Conservation (phyloP, 2,113 vertebrate genomes). For the Phalacrocorax pelagicus region DNA sequence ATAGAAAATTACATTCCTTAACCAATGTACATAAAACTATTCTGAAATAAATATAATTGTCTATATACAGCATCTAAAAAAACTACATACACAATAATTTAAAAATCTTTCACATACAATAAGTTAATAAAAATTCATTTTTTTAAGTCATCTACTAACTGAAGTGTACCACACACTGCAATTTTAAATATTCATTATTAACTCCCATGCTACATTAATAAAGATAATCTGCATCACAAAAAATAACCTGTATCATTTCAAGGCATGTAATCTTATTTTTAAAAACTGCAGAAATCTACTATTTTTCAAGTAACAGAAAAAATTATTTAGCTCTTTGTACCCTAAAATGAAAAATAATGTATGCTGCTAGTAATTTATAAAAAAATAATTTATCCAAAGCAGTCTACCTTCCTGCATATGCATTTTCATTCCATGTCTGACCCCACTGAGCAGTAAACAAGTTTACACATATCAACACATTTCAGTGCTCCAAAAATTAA, state of each 20-base stretch:
- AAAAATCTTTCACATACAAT: not conserved
- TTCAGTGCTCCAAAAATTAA: constrained; percentile 57
- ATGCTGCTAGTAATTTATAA: not conserved
- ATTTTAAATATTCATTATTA: not conserved
- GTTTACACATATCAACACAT: constrained; percentile 53
- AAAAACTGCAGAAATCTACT: not conserved
- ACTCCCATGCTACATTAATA: not conserved
- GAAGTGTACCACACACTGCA: not conserved
- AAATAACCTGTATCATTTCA: not conserved
- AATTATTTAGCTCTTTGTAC: not conserved
- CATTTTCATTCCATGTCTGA: constrained; percentile 30
- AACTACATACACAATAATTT: not conserved
- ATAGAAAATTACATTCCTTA: constrained; percentile 1
- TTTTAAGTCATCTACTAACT: not conserved
- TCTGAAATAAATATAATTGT: not conserved
- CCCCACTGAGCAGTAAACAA: constrained; percentile 50
- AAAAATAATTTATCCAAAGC: constrained; percentile 17
- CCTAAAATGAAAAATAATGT: not conserved
- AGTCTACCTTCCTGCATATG: constrained; percentile 16
- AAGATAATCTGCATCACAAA: constrained; percentile 3
- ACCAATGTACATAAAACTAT: not conserved
- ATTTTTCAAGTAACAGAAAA: not conserved
- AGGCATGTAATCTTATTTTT: not conserved
- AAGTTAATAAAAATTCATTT: not conserved
- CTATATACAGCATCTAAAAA: not conserved